Conservation (phyloP, 2,888 invertebrate species). For the Drosophila greeni region DNA sequence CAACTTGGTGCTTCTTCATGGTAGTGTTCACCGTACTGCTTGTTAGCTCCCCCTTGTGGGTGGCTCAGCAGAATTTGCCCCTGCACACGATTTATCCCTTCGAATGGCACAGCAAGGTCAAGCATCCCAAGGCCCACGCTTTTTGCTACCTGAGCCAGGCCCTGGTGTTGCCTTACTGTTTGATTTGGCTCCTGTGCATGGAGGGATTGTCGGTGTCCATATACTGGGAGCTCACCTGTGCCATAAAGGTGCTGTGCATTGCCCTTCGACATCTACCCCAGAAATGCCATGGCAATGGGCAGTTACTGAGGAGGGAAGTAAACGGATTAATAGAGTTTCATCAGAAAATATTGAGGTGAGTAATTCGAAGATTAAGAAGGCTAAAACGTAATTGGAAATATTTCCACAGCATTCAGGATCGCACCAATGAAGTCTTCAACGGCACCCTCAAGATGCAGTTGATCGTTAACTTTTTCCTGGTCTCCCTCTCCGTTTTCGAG, state of each 20-base stretch:
- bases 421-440: constrained; percentile 12
- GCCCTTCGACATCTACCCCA: not conserved
- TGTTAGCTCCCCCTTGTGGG: constrained; percentile 21
- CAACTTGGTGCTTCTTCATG: not conserved
- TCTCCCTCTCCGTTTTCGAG: constrained; percentile 25
- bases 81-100: constrained; percentile 7
- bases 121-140: not conserved
- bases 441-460: constrained; percentile 23
- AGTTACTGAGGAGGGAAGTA: not conserved
- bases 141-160: constrained; percentile 10
- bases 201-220: constrained; percentile 1
- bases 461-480: constrained; percentile 4
- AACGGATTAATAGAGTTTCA: not conserved
- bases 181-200: constrained; percentile 8
- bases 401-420: constrained; percentile 7
- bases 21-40: not conserved
- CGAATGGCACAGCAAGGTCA: not conserved
- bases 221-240: constrained; percentile 1
- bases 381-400: not conserved
- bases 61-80: constrained; percentile 12
- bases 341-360: constrained; percentile 5
- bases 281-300: not conserved
- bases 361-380: not conserved
- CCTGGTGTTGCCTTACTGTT: rapidly evolving
- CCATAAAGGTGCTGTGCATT: constrained; percentile 12